Evolutionary conservation across 2,888 invertebrate genomes (phyloP).

Genomic region (Drosophila affinis): DNA sequence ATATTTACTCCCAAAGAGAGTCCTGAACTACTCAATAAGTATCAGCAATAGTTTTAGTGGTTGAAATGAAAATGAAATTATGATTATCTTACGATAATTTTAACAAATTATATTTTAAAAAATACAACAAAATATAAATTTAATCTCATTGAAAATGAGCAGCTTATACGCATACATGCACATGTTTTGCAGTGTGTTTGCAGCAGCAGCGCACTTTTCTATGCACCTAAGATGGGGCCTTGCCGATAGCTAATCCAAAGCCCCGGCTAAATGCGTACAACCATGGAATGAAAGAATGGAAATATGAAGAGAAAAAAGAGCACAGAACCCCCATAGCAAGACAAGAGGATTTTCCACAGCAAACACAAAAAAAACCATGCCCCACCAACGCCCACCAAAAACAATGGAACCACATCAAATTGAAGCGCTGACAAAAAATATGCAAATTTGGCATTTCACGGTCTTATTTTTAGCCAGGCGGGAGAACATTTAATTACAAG

Average conservation of each 20-base stretch:
- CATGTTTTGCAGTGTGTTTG: too few species aligned
- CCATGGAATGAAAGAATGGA: too few species aligned
- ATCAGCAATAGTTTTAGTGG: too few species aligned
- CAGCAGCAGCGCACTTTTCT: too few species aligned
- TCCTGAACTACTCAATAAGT: too few species aligned
- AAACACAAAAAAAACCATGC: background rate
- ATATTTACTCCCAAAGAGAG: too few species aligned
- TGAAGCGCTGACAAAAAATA: slow-evolving; percentile 40
- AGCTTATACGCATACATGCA: too few species aligned
- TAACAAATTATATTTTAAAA: background rate
- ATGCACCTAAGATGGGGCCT: too few species aligned
- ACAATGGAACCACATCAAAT: slow-evolving; percentile 11
- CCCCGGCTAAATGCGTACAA: background rate
- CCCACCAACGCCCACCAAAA: background rate
- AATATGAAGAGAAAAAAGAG: too few species aligned
- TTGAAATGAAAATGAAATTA: too few species aligned
- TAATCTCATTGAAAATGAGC: background rate
- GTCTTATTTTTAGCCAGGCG: slow-evolving; percentile 30
- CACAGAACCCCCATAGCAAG: background rate
- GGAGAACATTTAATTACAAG: slow-evolving; percentile 35
- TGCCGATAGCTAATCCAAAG: background rate
- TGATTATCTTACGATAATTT: background rate
- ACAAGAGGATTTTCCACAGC: slow-evolving; percentile 17
- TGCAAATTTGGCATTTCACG: slow-evolving; percentile 53
- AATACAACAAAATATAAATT: background rate